A percentile compares a stretch with the other conserved stretches of the same genome.
Evolutionary conservation across 1,140 invertebrate genomes (phyloP).

Genomic region (Archivesica marissinica): DNA sequence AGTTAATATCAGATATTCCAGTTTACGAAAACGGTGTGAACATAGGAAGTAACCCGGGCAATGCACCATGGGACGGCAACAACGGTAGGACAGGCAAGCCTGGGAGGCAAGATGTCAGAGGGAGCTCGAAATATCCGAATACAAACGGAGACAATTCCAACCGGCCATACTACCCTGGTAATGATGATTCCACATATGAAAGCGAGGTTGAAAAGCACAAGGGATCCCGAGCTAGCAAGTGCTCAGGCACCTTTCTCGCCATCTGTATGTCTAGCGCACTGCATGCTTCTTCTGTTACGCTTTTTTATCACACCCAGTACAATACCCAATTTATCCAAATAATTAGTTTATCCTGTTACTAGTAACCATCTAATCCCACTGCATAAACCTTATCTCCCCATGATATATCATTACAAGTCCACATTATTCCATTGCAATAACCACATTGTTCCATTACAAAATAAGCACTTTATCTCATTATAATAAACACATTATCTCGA

Average conservation of each 20-base stretch:
- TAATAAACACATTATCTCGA: too few relatives aligned
- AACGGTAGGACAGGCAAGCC: neutral
- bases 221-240: conserved; percentile 13
- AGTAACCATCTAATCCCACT: too few relatives aligned
- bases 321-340: too few relatives aligned
- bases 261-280: conserved; percentile 37
- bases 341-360: too few relatives aligned
- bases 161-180: conserved; percentile 6
- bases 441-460: too few relatives aligned
- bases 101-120: neutral
- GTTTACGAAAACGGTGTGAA: neutral
- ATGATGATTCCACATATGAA: conserved; percentile 15
- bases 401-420: too few relatives aligned
- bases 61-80: neutral
- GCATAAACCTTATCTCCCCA: too few relatives aligned
- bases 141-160: neutral
- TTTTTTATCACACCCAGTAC: too few relatives aligned
- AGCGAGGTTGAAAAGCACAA: neutral
- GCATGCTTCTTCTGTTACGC: neutral
- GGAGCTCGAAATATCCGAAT: neutral
- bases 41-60: neutral
- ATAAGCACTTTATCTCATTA: too few relatives aligned
- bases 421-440: too few relatives aligned
- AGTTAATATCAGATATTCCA: neutral
- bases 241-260: conserved; percentile 6